Percentiles rank a stretch among this genome's conserved stretches.
These are phyloP conservation scores for Neoniphon sammara DNA, from an alignment of 2,797 vertebrate genomes.

Conservation along the genomic window DNA sequence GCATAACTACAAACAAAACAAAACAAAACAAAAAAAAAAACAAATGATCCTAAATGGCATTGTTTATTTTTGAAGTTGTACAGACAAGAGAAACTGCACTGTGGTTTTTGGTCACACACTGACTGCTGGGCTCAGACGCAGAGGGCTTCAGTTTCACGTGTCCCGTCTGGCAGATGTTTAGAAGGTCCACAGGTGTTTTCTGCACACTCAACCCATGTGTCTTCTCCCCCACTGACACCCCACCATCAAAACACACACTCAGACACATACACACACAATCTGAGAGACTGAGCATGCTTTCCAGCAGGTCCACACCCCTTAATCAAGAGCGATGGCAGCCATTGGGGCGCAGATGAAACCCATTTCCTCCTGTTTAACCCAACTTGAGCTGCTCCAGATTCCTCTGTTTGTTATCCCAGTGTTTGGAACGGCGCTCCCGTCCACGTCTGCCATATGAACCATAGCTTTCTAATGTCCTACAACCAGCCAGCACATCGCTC, in stretches of 20 bases:
- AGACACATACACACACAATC: slow-evolving; percentile 19
- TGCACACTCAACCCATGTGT: slow-evolving; percentile 42
- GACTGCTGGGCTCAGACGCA: slow-evolving; percentile 18
- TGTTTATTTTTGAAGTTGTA: neutral
- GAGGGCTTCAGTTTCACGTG: slow-evolving; percentile 35
- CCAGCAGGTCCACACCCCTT: slow-evolving; percentile 65
- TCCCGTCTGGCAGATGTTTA: slow-evolving; percentile 46
- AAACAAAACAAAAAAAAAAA: too few species aligned
- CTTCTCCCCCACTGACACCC: slow-evolving; percentile 21
- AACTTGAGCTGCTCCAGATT: slow-evolving; percentile 64
- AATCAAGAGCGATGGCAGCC: slow-evolving; percentile 74
- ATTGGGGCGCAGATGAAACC: slow-evolving; percentile 77
- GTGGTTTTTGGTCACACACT: neutral
- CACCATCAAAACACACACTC: slow-evolving; percentile 31
- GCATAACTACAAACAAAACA: neutral
- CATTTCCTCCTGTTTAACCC: slow-evolving; percentile 73
- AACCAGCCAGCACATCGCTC: slow-evolving; percentile 23
- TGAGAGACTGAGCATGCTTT: slow-evolving; percentile 46
- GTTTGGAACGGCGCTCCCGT: slow-evolving; percentile 44
- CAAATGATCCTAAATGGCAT: too few species aligned
- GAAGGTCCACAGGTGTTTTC: slow-evolving; percentile 57
- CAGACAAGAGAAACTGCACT: neutral
- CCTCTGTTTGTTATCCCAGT: slow-evolving; percentile 70
- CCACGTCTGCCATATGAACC: slow-evolving; percentile 44
- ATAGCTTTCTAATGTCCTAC: slow-evolving; percentile 46